Percentiles rank a stretch among this genome's conserved stretches.
Evolutionary conservation across 2,888 invertebrate species (phyloP).

Genomic region (Neocrepidodera transversa): DNA sequence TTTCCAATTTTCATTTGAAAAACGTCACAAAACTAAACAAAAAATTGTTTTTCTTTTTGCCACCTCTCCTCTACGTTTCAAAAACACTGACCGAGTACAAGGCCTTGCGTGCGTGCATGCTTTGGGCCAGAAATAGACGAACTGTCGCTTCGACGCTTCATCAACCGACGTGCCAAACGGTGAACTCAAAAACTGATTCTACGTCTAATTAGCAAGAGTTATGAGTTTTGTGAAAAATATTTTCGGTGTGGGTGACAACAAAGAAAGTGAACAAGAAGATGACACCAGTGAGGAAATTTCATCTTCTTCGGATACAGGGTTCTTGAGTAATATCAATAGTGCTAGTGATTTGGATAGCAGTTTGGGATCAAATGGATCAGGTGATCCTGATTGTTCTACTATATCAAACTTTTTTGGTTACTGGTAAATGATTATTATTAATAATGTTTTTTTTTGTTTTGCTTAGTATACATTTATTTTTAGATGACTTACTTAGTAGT

Average conservation of each 20-base stretch:
- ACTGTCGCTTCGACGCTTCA: slow-evolving; percentile 37
- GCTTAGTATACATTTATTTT: too few species aligned
- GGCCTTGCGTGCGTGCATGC: slow-evolving; percentile 52
- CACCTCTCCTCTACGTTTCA: slow-evolving; percentile 10
- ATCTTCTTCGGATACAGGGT: slow-evolving; percentile 57
- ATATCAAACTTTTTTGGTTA: slow-evolving; percentile 61
- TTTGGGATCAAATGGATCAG: slow-evolving; percentile 33
- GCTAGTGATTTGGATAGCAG: slow-evolving; percentile 54
- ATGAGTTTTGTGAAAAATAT: slow-evolving; percentile 60
- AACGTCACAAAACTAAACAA: slow-evolving; percentile 15
- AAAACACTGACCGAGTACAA: slow-evolving; percentile 42
- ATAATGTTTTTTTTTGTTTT: too few species aligned
- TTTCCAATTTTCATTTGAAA: neutral
- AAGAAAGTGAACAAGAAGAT: slow-evolving; percentile 50
- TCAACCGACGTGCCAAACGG: slow-evolving; percentile 45
- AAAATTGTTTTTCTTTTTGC: slow-evolving; percentile 6
- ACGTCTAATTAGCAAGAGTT: slow-evolving; percentile 34
- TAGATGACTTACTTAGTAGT: too few species aligned
- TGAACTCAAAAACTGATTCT: slow-evolving; percentile 25
- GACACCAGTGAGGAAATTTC: slow-evolving; percentile 54
- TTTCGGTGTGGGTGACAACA: slow-evolving; percentile 52
- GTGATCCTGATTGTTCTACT: slow-evolving; percentile 58
- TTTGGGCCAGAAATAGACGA: slow-evolving; percentile 54
- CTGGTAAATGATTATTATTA: slow-evolving; percentile 55
- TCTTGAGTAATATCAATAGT: slow-evolving; percentile 52